Base-by-base conservation (phyloP, 2,888 invertebrate genomes). In the Papilio elwesi region DNA sequence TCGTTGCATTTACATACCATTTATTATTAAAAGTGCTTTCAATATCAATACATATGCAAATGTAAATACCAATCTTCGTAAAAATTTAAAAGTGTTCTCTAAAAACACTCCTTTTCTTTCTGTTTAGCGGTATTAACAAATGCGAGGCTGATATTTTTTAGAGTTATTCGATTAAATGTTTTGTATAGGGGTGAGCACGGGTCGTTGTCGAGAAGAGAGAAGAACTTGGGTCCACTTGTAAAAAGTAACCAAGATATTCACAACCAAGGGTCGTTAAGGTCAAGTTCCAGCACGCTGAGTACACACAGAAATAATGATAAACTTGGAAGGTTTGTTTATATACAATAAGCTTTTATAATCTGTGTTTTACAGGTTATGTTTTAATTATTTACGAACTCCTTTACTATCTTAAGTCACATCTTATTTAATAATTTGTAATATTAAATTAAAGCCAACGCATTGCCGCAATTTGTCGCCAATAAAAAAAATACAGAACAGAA, bases 251-350 rank as follows among this genome's bases (percentile, higher is more conserved):
- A 89, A 76, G 92, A 92, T 70, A 88, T 78, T 75, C 85, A 87
- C 77, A 89, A 85, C 75, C 93, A 92, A 81, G 95, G 95, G 71
- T 95, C 95, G 62, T 93, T 95, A 65, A 90, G 95, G 78, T 95
- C 95, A 68, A 95, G 84, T 79, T 92, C 95, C 47, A 95, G 95
- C 82, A 95, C 94, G 57, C 91, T 95, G 74, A 93, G 91, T 78
- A 94, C 95, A 49, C 95, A 95, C 70, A 89, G 94, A 78, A 94
- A 92, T 76, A 93, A 92, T 73, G 94, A 94, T 55, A 95, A 94
- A 82, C 94, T 91, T 79, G 88, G 88, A 80, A 87, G 90, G 91
- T 90, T 83, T 73, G 82, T 52, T 68, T 67, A 47, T 55, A 51
- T 11, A 36, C 71, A 70, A 65, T 71, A 65, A 70, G 57, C 64